Evolutionary conservation across 2,888 invertebrate genomes (phyloP).

Genomic region (Coleophora flavipennella): DNA sequence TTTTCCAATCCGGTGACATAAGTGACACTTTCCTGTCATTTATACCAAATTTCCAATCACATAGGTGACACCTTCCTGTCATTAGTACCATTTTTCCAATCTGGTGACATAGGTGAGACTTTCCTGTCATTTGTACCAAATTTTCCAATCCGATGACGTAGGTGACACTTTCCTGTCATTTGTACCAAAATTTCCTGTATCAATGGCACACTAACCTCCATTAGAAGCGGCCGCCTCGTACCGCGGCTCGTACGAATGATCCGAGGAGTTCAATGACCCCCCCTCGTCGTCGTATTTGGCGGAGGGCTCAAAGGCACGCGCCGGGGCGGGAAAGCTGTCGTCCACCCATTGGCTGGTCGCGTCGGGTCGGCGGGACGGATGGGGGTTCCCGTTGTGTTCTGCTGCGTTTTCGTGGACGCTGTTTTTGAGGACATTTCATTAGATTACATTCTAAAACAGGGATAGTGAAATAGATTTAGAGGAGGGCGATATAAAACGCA

Average conservation of each 20-base stretch:
- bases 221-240: constrained; percentile 43
- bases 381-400: constrained; percentile 44
- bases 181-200: too few relatives aligned
- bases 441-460: not conserved
- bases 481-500: not conserved
- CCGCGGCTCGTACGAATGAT: constrained; percentile 53
- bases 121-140: too few relatives aligned
- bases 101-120: too few relatives aligned
- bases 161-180: too few relatives aligned
- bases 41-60: too few relatives aligned
- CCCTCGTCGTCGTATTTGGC: constrained; percentile 59
- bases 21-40: too few relatives aligned
- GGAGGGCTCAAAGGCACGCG: constrained; percentile 48
- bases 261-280: constrained; percentile 56
- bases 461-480: not conserved
- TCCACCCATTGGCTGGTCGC: constrained; percentile 69
- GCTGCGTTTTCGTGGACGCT: constrained; percentile 38
- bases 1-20: too few relatives aligned
- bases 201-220: constrained; percentile 11
- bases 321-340: constrained; percentile 61
- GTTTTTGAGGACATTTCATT: constrained; percentile 1
- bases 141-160: too few relatives aligned
- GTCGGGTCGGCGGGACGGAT: constrained; percentile 50
- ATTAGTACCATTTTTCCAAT: too few relatives aligned
- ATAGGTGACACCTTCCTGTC: too few relatives aligned